Base-by-base conservation (phyloP, 2,888 invertebrate genomes). In the Dendrolimus pini region DNA sequence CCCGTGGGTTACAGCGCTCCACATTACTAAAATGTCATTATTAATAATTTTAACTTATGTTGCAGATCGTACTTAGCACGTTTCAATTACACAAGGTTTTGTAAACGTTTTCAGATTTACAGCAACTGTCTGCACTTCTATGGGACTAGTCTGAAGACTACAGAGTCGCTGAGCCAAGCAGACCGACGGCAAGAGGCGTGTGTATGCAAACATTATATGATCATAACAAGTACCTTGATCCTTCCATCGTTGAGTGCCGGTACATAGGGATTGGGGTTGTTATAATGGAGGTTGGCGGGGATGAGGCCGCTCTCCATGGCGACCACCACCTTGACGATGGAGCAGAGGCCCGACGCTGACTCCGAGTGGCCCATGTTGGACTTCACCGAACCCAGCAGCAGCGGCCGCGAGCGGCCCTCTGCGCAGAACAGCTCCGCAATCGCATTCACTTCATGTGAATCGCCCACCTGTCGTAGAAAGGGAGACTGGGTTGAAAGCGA, bases 341-440 rank as follows among this genome's bases (percentile, higher is more conserved):
- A 96, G 76, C 97, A 97, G 30, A 99, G 91, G 41, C 98, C 98
- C 54, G 97, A 96, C 1, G 96, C 96, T 0, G 98, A 97, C 86
- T 99, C 99, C 6, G 98, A 95, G 82, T 99, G 99, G 1, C 99
- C 99, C 98, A 99, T 98, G 88, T 99, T 99, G 30, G 98, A 98
- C 83, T 99, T 99, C 0, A 99, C 97, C 0, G 99, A 98, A 14
- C 99, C 99, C 72, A 99, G 94, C 54, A 98, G 85, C 55, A 99
- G 92, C 7, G 99, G 98, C 47, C 87, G 85, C 60, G 92, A 91
- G 55, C 98, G 93, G 63, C 94, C 94, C 79, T 95, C 94, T 78
- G 95, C 94, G 87, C 98, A 98, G 89, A 98, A 98, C 61, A 97
- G 93, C 64, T 97, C 96, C 0, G 96, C 95, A 67, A 99, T 97